Evolutionary conservation across 2,113 vertebrate species (phyloP).

Genomic region (Prunella himalayana): DNA sequence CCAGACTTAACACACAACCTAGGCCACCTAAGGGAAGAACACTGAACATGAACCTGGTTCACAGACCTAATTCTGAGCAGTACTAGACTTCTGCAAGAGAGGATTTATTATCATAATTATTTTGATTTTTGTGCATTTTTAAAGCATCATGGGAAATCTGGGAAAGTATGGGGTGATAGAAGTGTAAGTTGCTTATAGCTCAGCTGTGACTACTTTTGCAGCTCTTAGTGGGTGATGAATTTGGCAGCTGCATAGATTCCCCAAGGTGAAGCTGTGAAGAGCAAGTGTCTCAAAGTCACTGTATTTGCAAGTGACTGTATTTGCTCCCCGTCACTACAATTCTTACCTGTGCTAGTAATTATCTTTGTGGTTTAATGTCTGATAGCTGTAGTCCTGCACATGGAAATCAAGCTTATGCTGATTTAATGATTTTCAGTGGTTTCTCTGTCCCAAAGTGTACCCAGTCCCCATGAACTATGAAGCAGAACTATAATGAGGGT

Average conservation of each 20-base stretch:
- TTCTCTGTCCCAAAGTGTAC: not conserved
- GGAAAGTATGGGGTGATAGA: not conserved
- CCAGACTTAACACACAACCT: not conserved
- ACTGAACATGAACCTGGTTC: not conserved
- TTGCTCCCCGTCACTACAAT: not conserved
- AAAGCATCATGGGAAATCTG: not conserved
- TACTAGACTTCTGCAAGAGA: not conserved
- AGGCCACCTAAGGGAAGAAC: not conserved
- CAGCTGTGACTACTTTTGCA: not conserved
- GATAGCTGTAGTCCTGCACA: not conserved
- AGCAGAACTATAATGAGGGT: not conserved
- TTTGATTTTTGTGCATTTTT: not conserved
- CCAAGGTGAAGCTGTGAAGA: not conserved
- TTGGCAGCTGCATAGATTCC: not conserved
- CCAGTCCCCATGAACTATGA: not conserved
- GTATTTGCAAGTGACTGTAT: no score
- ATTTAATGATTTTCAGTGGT: not conserved
- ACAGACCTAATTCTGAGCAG: not conserved
- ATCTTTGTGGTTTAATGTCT: not conserved
- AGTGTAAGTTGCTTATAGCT: not conserved
- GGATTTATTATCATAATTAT: not conserved
- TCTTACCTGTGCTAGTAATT: not conserved
- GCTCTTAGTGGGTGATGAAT: accelerated
- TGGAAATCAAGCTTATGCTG: not conserved
- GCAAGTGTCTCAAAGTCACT: not conserved